Conservation (phyloP, 2,888 invertebrate genomes). For the Drosophila testacea region DNA sequence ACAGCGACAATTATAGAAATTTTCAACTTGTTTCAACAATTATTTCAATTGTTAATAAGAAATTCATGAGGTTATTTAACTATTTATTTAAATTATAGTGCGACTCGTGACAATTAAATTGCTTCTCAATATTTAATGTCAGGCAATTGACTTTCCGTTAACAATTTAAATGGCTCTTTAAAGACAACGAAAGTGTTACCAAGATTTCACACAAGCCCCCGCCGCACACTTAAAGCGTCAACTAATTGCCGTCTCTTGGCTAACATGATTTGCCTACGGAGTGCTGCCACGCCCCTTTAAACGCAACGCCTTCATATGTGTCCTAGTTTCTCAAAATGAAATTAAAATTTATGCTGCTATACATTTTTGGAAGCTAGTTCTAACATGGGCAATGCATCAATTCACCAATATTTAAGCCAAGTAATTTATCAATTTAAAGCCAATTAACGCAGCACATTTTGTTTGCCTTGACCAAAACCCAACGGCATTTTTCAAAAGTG, state of each 20-base stretch:
- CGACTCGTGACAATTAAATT: conserved; percentile 26
- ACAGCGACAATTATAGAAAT: background rate
- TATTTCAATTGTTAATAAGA: conserved; percentile 1
- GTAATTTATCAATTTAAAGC: conserved; percentile 49
- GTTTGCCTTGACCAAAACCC: conserved; percentile 58
- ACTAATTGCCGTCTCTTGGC: conserved; percentile 16
- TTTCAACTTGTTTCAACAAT: background rate
- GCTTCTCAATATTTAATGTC: conserved; percentile 40
- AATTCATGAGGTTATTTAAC: conserved; percentile 18
- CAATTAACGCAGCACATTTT: conserved; percentile 52
- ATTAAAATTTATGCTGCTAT: conserved; percentile 7
- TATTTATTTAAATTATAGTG: conserved; percentile 21
- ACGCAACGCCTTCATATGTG: conserved; percentile 1
- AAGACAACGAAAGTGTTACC: conserved; percentile 31
- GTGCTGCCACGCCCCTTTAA: conserved; percentile 25
- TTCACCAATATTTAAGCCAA: conserved; percentile 33
- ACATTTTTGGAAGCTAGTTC: conserved; percentile 15
- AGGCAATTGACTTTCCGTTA: conserved; percentile 27
- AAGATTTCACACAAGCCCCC: conserved; percentile 21
- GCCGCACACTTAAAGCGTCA: conserved; percentile 18
- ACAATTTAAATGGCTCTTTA: conserved; percentile 23
- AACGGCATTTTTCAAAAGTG: conserved; percentile 60
- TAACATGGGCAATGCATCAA: conserved; percentile 27
- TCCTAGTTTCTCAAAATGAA: conserved; percentile 25
- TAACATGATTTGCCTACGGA: background rate